phyloP scores from a whole-genome alignment of 2,113 vertebrate species.

The Leucopsar rothschildi region DNA sequence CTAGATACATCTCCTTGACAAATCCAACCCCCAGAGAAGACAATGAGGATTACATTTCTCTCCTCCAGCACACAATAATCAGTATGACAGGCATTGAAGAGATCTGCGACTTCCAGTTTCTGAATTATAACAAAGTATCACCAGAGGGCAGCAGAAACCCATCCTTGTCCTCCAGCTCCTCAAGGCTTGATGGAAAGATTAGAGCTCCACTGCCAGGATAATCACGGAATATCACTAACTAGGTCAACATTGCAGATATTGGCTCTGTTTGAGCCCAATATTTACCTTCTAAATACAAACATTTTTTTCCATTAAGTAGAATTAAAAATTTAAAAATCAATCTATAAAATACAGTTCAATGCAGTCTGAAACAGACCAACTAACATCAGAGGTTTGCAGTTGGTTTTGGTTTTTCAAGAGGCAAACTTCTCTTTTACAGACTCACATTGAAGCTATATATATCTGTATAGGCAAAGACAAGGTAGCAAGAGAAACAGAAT shows the following conservation, averaged over 20 bases:
- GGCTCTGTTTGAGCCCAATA: background rate
- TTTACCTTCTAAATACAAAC: background rate
- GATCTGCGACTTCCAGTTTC: background rate
- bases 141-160: slow-evolving; percentile 30
- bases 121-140: background rate
- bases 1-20: background rate
- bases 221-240: background rate
- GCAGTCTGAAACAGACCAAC: background rate
- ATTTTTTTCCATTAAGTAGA: background rate
- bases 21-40: background rate
- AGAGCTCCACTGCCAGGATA: background rate
- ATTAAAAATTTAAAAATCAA: background rate
- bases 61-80: background rate
- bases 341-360: background rate
- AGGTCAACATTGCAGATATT: background rate
- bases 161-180: background rate
- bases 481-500: background rate
- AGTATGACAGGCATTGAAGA: background rate
- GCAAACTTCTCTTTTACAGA: background rate
- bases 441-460: background rate
- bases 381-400: background rate
- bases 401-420: background rate
- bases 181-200: background rate
- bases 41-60: background rate
- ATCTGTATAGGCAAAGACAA: background rate